phyloP scores from a whole-genome alignment of 2,888 invertebrate genomes.

The Hedychridium roseum region DNA sequence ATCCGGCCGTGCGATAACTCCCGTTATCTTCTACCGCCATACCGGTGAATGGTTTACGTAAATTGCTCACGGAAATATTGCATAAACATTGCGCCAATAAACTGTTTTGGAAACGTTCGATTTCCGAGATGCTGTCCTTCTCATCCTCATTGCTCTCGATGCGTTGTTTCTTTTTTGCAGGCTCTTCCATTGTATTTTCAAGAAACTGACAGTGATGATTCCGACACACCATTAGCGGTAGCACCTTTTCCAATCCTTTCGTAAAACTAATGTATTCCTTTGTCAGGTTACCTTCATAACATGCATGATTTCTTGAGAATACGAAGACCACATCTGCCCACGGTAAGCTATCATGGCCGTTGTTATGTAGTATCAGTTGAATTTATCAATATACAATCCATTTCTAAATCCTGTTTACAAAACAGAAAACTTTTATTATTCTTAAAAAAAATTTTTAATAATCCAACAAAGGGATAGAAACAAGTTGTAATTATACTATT shows the following conservation, averaged over 20 bases:
- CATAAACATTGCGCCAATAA: constrained; percentile 82
- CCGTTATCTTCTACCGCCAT: constrained; percentile 67
- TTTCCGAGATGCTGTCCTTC: constrained; percentile 69
- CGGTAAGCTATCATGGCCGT: too few species aligned
- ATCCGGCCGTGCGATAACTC: constrained; percentile 65
- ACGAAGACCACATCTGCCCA: constrained; percentile 21
- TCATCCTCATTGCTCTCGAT: constrained; percentile 71
- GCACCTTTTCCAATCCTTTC: constrained; percentile 20
- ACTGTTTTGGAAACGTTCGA: constrained; percentile 71
- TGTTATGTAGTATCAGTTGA: too few species aligned
- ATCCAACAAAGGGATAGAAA: too few species aligned
- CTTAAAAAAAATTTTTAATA: too few species aligned
- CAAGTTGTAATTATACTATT: too few species aligned
- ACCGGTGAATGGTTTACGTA: constrained; percentile 77
- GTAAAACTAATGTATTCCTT: constrained; percentile 27
- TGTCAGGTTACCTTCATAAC: constrained; percentile 48
- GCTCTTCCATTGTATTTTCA: constrained; percentile 79
- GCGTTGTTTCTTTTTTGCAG: constrained; percentile 84
- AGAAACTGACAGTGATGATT: constrained; percentile 67
- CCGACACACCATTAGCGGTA: constrained; percentile 72
- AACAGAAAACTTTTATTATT: too few species aligned
- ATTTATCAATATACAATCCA: too few species aligned
- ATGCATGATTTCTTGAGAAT: constrained; percentile 25
- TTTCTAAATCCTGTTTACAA: too few species aligned
- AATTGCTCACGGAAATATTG: constrained; percentile 74